Evolutionary conservation across 2,113 vertebrate genomes (phyloP).

Genomic region (Coregonus clupeaformis): DNA sequence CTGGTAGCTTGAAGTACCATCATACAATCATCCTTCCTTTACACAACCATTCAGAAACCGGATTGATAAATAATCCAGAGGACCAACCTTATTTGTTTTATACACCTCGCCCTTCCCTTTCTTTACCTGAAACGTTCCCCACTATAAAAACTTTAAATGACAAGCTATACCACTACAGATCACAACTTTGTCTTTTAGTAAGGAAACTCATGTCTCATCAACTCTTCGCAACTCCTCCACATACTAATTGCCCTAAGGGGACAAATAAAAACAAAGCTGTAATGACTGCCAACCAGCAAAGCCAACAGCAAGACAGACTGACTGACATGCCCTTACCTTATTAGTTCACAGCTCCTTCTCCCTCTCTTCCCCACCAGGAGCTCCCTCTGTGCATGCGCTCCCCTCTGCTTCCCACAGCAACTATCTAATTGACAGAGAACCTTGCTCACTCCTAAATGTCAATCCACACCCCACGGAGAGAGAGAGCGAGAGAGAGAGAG

Average conservation of each 20-base stretch:
- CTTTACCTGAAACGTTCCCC: not conserved
- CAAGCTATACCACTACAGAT: not conserved
- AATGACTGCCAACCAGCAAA: not conserved
- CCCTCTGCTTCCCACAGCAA: slow-evolving; percentile 35
- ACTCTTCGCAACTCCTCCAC: not conserved
- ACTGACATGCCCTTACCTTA: slow-evolving; percentile 67
- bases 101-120: not conserved
- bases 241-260: too few species aligned
- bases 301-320: not conserved
- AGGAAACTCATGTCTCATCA: not conserved
- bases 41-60: not conserved
- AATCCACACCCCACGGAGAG: slow-evolving; percentile 52
- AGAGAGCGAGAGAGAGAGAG: slow-evolving; percentile 16
- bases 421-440: slow-evolving; percentile 53
- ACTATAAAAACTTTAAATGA: not conserved
- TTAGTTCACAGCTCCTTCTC: slow-evolving; percentile 29
- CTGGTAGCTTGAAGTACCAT: not conserved
- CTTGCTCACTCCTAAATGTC: slow-evolving; percentile 25
- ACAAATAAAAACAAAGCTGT: too few species aligned
- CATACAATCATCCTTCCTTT: not conserved
- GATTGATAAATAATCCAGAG: too few species aligned
- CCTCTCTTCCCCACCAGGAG: slow-evolving; percentile 2
- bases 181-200: not conserved
- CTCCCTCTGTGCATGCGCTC: slow-evolving; percentile 3
- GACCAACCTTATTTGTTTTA: too few species aligned